Conservation (phyloP, 1,140 invertebrate species). For the Vanessa tameamea region DNA sequence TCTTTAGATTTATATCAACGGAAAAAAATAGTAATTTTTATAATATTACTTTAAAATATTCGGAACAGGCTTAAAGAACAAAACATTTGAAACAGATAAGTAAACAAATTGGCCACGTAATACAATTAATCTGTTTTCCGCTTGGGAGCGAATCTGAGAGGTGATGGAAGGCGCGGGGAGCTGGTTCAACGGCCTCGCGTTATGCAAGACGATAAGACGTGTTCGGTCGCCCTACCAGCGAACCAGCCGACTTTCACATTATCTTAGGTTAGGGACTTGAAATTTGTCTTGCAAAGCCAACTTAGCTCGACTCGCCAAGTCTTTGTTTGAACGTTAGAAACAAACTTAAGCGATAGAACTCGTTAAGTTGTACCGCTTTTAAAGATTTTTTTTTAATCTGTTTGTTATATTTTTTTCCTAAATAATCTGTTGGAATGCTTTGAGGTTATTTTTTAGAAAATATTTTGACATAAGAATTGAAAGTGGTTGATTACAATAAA, state of each 20-base stretch:
- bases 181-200: constrained; percentile 40
- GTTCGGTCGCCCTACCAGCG: constrained; percentile 22
- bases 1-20: too few relatives aligned
- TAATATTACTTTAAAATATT: not conserved
- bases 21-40: not conserved
- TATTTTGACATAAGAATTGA: too few relatives aligned
- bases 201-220: constrained; percentile 46
- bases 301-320: not conserved
- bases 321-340: not conserved
- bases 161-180: constrained; percentile 20
- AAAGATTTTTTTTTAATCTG: too few relatives aligned
- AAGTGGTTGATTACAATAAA: too few relatives aligned
- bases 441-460: too few relatives aligned
- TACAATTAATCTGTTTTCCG: constrained; percentile 26
- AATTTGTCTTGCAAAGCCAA: constrained; percentile 19
- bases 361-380: too few relatives aligned
- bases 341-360: too few relatives aligned
- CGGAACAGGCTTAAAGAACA: not conserved
- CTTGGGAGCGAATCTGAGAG: constrained; percentile 31
- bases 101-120: constrained; percentile 10
- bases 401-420: too few relatives aligned
- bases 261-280: constrained; percentile 46
- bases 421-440: too few relatives aligned
- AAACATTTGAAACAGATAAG: constrained; percentile 1
- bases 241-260: constrained; percentile 44